Evolutionary conservation across 53 echinoderm and acorn worm species (phyloP).

Genomic region (Echinarachnius parma): DNA sequence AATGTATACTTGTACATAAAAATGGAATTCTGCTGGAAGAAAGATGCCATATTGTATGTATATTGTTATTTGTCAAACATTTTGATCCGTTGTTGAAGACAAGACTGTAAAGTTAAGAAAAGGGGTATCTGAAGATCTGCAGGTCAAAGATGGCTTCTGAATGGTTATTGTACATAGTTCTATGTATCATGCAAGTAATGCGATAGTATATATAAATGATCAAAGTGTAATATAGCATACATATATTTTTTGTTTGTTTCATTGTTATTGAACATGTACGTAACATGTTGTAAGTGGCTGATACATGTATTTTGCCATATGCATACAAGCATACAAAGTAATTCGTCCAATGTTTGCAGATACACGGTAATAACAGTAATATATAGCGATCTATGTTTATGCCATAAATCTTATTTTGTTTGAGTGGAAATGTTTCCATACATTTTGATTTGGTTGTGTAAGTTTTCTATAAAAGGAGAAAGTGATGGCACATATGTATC

Average conservation of each 20-base stretch:
- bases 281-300: constrained; percentile 40
- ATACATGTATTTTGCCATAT: constrained; percentile 24
- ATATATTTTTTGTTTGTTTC: constrained; percentile 47
- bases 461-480: too few species aligned
- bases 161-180: constrained; percentile 33
- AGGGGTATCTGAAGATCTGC: too few species aligned
- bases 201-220: constrained; percentile 44
- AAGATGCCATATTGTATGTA: background rate
- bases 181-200: constrained; percentile 35
- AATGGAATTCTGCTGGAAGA: too few species aligned
- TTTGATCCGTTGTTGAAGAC: constrained; percentile 30
- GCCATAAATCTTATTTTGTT: too few species aligned
- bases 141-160: too few species aligned
- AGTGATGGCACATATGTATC: too few species aligned
- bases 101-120: constrained; percentile 4
- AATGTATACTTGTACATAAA: background rate
- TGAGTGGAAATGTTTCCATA: too few species aligned
- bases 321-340: too few species aligned
- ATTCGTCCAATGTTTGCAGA: too few species aligned
- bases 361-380: too few species aligned
- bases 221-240: constrained; percentile 48
- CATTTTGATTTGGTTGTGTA: too few species aligned
- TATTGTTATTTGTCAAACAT: constrained; percentile 27
- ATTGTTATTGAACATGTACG: constrained; percentile 32
- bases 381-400: too few species aligned